Base-by-base conservation (phyloP, 2,797 vertebrate genomes). In the Neoniphon sammara region DNA sequence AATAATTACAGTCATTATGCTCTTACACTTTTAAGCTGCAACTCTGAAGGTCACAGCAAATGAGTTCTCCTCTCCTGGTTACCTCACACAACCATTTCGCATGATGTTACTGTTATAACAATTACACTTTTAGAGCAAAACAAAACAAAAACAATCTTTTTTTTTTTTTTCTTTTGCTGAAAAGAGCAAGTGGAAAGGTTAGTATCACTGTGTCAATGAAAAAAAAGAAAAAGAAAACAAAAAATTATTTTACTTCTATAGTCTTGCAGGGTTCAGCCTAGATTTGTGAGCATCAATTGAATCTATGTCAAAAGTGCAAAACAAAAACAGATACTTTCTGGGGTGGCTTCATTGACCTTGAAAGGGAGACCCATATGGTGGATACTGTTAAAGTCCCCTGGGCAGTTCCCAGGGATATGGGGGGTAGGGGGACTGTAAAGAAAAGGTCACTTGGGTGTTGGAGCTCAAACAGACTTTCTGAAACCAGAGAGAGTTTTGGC, bases 1-100 rank as follows among this genome's bases (percentile, higher is more conserved):
- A 86, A 85, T 89, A 81, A 93, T 90, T 80, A 87, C 82, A 85
- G 85, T 86, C 86, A 88, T 92, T 87, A 90, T 62, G 61, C 57
- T 75, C 58, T 84, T 82, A 84, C 80, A 66, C 63, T 72, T 66
- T n/a, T 56, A 85, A 78, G 61, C 73, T 81, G 61, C 52, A 79
- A 65, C 80, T 84, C 81, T 77, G 73, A 86, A 87, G 86, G 86
- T 91, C 87, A 85, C 34, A 53, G 62, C 55, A 84, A 81, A 84
- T 82, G 44, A 76, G 64, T 72, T 66, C 11, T 18, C 50, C 42
- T 44, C 20, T 42, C 66, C 6, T 57, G 47, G 58, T 17, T 39
- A 21, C 60, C 58, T 25, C 14, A 61, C 47, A 55, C 44, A 68
- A 66, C 27, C 70, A 27, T 1, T 53, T 56, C 14, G 25, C 59